A percentile compares a stretch with the other conserved stretches of the same genome.
These are phyloP conservation scores for Heliothis peltigera DNA, from an alignment of 2,888 invertebrate genomes.

Conservation along the genomic window DNA sequence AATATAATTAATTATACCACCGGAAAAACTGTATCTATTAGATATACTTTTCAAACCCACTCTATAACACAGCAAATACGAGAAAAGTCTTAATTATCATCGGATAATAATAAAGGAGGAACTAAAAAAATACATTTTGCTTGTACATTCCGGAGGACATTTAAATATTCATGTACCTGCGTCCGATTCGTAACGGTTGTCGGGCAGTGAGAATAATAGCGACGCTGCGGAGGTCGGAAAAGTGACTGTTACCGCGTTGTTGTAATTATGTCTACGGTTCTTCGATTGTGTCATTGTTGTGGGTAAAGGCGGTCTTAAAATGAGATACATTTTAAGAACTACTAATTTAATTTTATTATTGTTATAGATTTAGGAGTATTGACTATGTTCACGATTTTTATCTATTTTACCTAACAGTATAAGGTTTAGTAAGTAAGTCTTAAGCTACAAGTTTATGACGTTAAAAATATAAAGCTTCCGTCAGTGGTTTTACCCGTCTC, in stretches of 20 bases:
- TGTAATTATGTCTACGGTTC: conserved; percentile 28
- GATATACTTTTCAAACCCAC: no score
- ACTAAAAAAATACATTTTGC: conserved; percentile 59
- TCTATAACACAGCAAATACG: conserved; percentile 15
- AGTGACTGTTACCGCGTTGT: conserved; percentile 31
- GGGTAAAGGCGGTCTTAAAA: conserved; percentile 5
- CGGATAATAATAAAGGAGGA: conserved; percentile 65
- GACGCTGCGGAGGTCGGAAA: conserved; percentile 21
- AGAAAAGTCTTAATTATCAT: conserved; percentile 66
- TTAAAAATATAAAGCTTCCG: no score
- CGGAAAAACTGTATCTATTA: no score
- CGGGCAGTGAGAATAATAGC: conserved; percentile 56
- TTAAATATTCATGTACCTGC: conserved; percentile 74
- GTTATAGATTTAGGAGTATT: no score
- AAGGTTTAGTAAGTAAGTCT: no score
- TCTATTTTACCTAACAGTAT: no score
- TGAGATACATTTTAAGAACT: neutral
- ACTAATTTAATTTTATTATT: no score
- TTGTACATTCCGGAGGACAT: conserved; percentile 64
- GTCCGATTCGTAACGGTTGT: conserved; percentile 61
- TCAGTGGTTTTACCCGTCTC: no score
- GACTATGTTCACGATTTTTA: no score
- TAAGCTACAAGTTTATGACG: no score
- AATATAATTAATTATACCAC: no score
- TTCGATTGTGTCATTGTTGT: conserved; percentile 15